A percentile compares a stretch with the other conserved stretches of the same genome.
These are phyloP conservation scores for Poecilia wingei DNA, from an alignment of 2,797 vertebrate genomes.

Conservation along the genomic window DNA sequence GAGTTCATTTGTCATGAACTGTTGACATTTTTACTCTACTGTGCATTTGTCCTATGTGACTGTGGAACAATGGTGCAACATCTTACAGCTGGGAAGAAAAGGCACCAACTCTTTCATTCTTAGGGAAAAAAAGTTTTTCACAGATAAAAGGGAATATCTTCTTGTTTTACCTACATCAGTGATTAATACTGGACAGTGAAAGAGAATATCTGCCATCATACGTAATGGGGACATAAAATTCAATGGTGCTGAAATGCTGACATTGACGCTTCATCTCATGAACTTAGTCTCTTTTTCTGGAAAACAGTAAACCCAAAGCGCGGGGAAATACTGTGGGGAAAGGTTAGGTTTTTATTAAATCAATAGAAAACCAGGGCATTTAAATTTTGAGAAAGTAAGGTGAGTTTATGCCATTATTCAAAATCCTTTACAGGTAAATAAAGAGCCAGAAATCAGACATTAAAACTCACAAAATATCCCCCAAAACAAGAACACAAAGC, in stretches of 20 bases:
- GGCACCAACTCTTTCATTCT: constrained; percentile 20
- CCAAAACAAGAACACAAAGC: not conserved
- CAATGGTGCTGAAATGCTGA: not conserved
- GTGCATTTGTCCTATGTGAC: constrained; percentile 32
- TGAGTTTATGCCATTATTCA: not conserved
- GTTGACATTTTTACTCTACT: constrained; percentile 44
- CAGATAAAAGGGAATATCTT: not conserved
- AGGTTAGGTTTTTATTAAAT: not conserved
- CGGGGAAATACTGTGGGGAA: not conserved
- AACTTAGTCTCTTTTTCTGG: constrained; percentile 2
- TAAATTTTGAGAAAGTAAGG: not conserved
- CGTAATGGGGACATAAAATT: not conserved
- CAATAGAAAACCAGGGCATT: not conserved
- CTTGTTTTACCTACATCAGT: constrained; percentile 11
- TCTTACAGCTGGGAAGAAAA: constrained; percentile 25
- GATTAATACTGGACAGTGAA: constrained; percentile 16
- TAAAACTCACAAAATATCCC: not conserved
- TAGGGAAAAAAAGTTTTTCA: constrained; percentile 5
- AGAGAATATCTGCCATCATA: constrained; percentile 1
- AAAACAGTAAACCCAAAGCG: not conserved
- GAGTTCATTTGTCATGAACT: constrained; percentile 49
- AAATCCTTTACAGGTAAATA: not conserved
- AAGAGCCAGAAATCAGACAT: not conserved
- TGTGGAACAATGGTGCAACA: constrained; percentile 24
- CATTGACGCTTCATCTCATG: not conserved